Base-by-base conservation (phyloP, 2,888 invertebrate species). In the Acrobasis repandana region DNA sequence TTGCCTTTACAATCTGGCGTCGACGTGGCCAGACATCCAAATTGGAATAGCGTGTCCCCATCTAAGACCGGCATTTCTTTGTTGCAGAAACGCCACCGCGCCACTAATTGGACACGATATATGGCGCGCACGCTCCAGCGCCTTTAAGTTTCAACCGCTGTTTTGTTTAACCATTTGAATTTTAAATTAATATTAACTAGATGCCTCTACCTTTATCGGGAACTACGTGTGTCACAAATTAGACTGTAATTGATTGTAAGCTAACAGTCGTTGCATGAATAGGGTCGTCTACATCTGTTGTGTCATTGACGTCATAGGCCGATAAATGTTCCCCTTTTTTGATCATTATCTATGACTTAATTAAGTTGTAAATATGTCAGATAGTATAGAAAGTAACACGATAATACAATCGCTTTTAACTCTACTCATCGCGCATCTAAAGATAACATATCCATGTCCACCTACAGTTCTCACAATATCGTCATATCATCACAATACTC, bases 31-130 rank as follows among this genome's bases (percentile, higher is more conserved):
- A 50, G 50, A 28, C 28, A 50, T 15, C 36, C 16, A 36, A 51
- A 54, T 14, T 16, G 38, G 43, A 36, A 54, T 54, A 54, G 54
- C 16, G 38, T 43, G n/a, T 43, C n/a, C 10, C 38, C 14, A 14
- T 43, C 36, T 16, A 18, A 16, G 71, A 65, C 34, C 63, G 65
- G 71, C 74, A 76, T 79, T 68, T 75, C 86, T 88, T 89, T 88
- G 87, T 84, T 77, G 79, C 76, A 76, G 86, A 86, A 87, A 87
- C 72, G 75, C 76, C 77, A 49, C 69, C 72, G 74, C 71, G 70
- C 68, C 74, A 83, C 90, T 91, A 91, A 91, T 91, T 91, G 86
- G 90, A 80, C 79, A 82, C 79, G 84, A 91, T 90, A 89, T 90
- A 90, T 87, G 82, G 80, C 80, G 73, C 76, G 70, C 73, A 74